phyloP scores from a whole-genome alignment of 1,140 invertebrate species.

The Hyles vespertilio region DNA sequence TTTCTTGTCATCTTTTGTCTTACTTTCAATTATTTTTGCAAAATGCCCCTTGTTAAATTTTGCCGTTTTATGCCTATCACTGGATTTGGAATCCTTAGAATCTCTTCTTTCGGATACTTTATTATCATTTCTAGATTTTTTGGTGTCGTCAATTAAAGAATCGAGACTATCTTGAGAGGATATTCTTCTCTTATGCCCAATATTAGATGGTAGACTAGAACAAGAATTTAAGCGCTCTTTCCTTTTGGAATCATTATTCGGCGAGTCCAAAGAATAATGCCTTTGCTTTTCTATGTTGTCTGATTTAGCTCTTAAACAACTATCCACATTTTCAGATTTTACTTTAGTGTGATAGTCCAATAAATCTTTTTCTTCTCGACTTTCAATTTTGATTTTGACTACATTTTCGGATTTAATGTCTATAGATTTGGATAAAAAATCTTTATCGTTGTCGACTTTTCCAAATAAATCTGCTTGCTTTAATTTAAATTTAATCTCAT shows the following conservation, averaged over 20 bases:
- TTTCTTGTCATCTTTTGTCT: conserved; percentile 76
- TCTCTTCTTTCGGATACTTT: conserved; percentile 80
- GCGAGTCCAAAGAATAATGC: conserved; percentile 73
- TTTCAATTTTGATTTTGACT: conserved; percentile 44
- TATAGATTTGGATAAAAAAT: conserved; percentile 18
- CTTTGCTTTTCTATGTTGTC: conserved; percentile 65
- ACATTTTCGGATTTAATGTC: conserved; percentile 24
- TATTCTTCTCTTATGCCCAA: conserved; percentile 82
- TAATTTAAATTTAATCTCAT: conserved; percentile 48
- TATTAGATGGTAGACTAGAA: conserved; percentile 80
- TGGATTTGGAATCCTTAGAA: conserved; percentile 80
- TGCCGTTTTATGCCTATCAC: conserved; percentile 70
- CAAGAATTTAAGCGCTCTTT: conserved; percentile 76
- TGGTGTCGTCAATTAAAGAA: conserved; percentile 80
- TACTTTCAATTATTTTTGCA: conserved; percentile 75
- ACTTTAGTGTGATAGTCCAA: conserved; percentile 32
- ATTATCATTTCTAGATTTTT: conserved; percentile 81
- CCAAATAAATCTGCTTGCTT: conserved; percentile 38
- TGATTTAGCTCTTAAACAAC: conserved; percentile 37
- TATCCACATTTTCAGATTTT: conserved; percentile 41
- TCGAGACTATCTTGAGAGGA: conserved; percentile 85
- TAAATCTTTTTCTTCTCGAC: conserved; percentile 40
- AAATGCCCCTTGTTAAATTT: conserved; percentile 73
- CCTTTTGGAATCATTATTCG: conserved; percentile 64
- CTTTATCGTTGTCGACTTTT: conserved; percentile 50